Conservation (phyloP, 2,113 vertebrate genomes). For the Tachuris rubrigastra region DNA sequence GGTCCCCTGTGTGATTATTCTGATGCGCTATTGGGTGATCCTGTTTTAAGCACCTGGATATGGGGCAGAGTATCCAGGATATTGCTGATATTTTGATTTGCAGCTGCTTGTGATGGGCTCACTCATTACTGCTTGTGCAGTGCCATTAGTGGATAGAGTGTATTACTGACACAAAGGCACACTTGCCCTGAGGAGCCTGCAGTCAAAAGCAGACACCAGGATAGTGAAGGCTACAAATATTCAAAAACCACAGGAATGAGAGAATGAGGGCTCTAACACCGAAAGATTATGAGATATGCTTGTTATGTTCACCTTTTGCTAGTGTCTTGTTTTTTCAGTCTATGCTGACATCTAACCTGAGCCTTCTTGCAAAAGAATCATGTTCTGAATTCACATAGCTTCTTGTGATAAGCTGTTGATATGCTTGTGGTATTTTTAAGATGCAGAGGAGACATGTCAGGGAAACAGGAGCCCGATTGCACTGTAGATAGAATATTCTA, state of each 20-base stretch:
- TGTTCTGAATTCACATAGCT: constrained; percentile 52
- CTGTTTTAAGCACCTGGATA: neutral
- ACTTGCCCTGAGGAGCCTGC: constrained; percentile 11
- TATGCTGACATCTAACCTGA: constrained; percentile 50
- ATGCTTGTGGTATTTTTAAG: constrained; percentile 45
- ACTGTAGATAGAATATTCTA: constrained; percentile 46
- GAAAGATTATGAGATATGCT: constrained; percentile 41
- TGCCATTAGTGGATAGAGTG: neutral
- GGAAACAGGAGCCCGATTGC: neutral
- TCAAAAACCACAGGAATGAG: neutral
- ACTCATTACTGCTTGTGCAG: neutral
- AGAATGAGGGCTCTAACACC: neutral
- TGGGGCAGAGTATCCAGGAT: neutral
- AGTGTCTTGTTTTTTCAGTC: constrained; percentile 7
- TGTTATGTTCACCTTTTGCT: constrained; percentile 49
- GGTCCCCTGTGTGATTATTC: neutral
- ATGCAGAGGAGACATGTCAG: constrained; percentile 3
- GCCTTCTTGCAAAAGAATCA: neutral
- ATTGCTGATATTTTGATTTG: neutral
- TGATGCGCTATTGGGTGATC: neutral
- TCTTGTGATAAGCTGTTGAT: constrained; percentile 52
- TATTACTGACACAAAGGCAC: neutral
- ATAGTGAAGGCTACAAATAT: constrained; percentile 3
- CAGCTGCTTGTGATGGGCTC: neutral
- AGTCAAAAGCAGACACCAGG: neutral